A percentile compares a stretch with the other conserved stretches of the same genome.
Conservation (phyloP, 2,797 vertebrate species). For the Falco rusticolus region DNA sequence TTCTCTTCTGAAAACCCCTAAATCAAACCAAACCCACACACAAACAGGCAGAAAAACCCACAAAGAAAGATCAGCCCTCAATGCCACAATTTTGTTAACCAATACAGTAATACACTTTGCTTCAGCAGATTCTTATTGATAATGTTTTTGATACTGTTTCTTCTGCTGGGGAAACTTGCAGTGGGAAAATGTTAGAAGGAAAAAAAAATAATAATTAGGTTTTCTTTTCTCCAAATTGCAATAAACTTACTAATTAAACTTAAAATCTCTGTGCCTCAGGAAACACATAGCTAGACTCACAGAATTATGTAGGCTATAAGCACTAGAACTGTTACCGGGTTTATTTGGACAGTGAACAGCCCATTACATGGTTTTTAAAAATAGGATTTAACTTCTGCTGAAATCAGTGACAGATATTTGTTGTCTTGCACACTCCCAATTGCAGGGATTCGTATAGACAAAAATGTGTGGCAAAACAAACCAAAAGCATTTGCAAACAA, state of each 20-base stretch:
- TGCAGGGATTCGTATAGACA: background rate
- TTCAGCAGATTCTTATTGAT: background rate
- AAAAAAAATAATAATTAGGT: accelerated
- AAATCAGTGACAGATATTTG: background rate
- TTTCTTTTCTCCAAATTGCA: background rate
- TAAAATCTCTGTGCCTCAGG: background rate
- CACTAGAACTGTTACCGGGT: background rate
- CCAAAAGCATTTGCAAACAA: background rate
- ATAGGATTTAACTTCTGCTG: background rate
- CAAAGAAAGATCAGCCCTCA: background rate
- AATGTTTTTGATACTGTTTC: background rate
- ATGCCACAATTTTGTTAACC: background rate
- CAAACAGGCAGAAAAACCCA: background rate
- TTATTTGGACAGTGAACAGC: background rate
- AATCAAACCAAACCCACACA: background rate
- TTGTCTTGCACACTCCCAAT: background rate
- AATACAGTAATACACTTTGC: background rate
- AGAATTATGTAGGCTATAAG: background rate
- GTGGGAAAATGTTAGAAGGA: accelerated
- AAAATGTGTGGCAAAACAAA: background rate
- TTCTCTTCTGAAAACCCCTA: background rate
- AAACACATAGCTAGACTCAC: background rate
- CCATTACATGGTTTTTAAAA: background rate
- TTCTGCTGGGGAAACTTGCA: background rate
- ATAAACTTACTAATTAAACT: background rate